Conservation (phyloP, 2,797 vertebrate species). For the Peromyscus eremicus region DNA sequence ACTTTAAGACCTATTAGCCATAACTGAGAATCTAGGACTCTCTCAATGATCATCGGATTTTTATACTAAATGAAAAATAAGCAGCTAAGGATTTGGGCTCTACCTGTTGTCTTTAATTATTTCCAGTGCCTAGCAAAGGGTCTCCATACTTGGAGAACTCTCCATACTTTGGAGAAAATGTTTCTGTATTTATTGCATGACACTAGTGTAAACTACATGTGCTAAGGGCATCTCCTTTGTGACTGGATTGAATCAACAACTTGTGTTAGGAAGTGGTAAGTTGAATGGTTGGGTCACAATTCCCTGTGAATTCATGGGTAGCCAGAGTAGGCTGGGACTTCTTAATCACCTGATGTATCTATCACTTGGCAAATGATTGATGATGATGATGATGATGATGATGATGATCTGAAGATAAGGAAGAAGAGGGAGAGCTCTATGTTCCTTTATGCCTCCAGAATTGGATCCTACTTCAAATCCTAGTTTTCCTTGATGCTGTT, state of each 20-base stretch:
- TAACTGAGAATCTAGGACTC: neutral
- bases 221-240: neutral
- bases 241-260: neutral
- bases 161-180: neutral
- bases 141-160: neutral
- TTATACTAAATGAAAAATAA: too few species aligned
- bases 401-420: neutral
- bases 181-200: neutral
- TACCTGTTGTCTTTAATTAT: neutral
- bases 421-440: neutral
- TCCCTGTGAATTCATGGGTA: neutral
- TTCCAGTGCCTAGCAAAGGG: neutral
- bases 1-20: neutral
- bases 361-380: neutral
- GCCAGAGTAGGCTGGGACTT: neutral
- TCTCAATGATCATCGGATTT: neutral
- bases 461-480: rapidly evolving
- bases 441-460: neutral
- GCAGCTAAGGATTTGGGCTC: neutral
- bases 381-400: neutral
- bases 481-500: neutral
- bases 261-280: neutral
- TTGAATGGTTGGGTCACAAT: neutral
- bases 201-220: neutral
- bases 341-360: neutral